These are phyloP conservation scores for Octopus sinensis DNA, from an alignment of 1,140 invertebrate genomes.

Conservation along the genomic window DNA sequence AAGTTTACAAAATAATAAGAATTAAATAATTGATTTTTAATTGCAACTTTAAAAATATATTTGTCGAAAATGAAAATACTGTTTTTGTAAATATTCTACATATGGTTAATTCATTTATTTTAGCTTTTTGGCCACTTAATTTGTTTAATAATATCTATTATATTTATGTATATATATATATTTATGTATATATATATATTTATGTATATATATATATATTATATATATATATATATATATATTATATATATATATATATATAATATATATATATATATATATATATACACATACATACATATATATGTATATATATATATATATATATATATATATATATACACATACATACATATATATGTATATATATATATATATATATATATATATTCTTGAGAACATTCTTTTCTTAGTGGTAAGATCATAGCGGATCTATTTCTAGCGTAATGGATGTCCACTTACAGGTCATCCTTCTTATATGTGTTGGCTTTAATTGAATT, in stretches of 20 bases:
- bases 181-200: neutral
- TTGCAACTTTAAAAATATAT: neutral
- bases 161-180: neutral
- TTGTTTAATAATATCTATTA: neutral
- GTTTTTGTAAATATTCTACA: neutral
- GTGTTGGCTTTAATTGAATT: no score
- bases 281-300: neutral
- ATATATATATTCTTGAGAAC: no score
- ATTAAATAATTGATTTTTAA: no score
- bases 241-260: neutral
- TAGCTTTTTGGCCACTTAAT: neutral
- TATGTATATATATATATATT: neutral
- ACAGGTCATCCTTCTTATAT: no score
- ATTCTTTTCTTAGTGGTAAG: no score
- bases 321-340: conserved; percentile 2
- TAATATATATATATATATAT: conserved; percentile 2
- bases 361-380: neutral
- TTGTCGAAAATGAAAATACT: neutral
- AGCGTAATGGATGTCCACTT: no score
- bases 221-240: neutral
- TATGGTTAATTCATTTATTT: neutral
- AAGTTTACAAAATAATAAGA: no score
- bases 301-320: conserved; percentile 2
- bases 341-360: neutral
- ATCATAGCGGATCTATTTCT: no score